Percentiles rank a stretch among this genome's conserved stretches.
phyloP scores from a whole-genome alignment of 2,888 invertebrate genomes.

The Teleogryllus oceanicus region DNA sequence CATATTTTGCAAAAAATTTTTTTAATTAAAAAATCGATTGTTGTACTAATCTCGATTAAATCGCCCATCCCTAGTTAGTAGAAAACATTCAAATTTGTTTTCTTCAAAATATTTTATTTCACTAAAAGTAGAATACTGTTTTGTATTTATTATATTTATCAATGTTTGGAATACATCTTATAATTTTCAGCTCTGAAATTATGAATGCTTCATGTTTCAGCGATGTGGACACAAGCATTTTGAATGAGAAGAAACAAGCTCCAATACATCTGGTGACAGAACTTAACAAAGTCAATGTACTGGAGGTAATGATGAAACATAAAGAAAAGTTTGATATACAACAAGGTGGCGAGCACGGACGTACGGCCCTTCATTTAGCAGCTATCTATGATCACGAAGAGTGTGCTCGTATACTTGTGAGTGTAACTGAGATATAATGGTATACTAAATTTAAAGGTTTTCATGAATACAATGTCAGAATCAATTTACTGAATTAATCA shows the following conservation, averaged over 20 bases:
- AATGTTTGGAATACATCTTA: too few relatives aligned
- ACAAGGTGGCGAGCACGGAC: constrained; percentile 73
- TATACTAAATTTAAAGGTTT: neutral
- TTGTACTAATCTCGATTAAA: too few relatives aligned
- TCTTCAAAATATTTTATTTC: too few relatives aligned
- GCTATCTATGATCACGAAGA: constrained; percentile 80
- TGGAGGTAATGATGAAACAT: constrained; percentile 66
- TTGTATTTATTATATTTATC: too few relatives aligned
- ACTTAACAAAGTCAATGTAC: constrained; percentile 66
- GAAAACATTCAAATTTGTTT: too few relatives aligned
- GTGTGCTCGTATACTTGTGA: constrained; percentile 76
- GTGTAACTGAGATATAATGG: constrained; percentile 21
- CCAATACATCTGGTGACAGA: constrained; percentile 77
- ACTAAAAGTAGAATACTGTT: too few relatives aligned
- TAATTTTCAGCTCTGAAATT: too few relatives aligned
- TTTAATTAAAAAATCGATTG: too few relatives aligned
- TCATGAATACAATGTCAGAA: neutral
- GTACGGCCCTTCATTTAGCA: constrained; percentile 78
- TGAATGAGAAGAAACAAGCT: constrained; percentile 75
- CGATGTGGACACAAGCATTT: constrained; percentile 62
- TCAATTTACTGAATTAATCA: too few relatives aligned
- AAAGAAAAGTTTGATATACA: constrained; percentile 68
- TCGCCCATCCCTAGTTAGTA: too few relatives aligned
- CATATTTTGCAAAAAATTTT: too few relatives aligned
- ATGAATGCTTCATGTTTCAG: constrained; percentile 46